phyloP scores from a whole-genome alignment of 2,888 invertebrate genomes.

The Eupithecia exiguata region DNA sequence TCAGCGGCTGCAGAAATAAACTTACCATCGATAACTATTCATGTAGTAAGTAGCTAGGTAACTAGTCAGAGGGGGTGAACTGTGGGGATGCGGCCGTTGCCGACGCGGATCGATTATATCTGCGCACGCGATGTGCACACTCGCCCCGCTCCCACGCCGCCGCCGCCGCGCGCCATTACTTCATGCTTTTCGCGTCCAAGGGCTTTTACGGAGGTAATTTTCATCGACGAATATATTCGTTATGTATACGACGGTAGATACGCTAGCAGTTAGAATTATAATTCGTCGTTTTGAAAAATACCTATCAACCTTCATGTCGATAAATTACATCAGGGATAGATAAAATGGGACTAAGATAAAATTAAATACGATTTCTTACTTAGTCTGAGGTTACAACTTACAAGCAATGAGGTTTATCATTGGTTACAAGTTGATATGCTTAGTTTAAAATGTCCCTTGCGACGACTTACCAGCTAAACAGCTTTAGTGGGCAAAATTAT shows the following conservation, averaged over 20 bases:
- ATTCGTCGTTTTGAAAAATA: neutral
- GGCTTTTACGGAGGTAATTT: slow-evolving; percentile 1
- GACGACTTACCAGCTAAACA: too few species aligned
- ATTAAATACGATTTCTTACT: too few species aligned
- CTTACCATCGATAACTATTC: slow-evolving; percentile 7
- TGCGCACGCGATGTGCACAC: slow-evolving; percentile 75
- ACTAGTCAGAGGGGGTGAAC: slow-evolving; percentile 22
- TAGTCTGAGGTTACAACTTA: too few species aligned
- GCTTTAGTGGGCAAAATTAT: too few species aligned
- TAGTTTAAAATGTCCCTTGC: too few species aligned
- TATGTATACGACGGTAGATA: neutral
- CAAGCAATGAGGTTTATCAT: too few species aligned
- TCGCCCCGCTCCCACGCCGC: slow-evolving; percentile 51
- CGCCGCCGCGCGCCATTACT: slow-evolving; percentile 11
- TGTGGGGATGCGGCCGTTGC: slow-evolving; percentile 26
- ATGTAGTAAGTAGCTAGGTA: slow-evolving; percentile 14
- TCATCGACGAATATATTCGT: neutral
- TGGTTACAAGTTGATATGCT: too few species aligned
- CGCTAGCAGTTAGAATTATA: neutral
- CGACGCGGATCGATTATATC: slow-evolving; percentile 66
- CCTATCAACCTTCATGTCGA: too few species aligned
- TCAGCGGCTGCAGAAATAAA: neutral
- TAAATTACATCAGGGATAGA: too few species aligned
- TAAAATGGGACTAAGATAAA: too few species aligned
- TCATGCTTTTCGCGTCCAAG: slow-evolving; percentile 12